Base-by-base conservation (phyloP, 2,888 invertebrate species). In the Conistra vaccinii region DNA sequence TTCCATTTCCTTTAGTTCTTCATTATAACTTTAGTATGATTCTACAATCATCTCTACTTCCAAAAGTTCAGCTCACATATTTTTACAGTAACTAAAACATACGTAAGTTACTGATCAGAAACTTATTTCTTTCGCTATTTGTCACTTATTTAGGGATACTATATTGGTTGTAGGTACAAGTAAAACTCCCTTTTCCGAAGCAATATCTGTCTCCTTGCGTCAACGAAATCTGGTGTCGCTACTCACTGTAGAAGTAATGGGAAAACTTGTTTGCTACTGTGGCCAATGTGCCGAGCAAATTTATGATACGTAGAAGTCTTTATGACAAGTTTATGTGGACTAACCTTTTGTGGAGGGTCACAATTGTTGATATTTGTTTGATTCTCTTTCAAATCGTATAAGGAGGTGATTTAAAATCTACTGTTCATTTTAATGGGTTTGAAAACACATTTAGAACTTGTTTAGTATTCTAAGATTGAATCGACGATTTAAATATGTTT, bases 181-280 rank as follows among this genome's bases (percentile, higher is more conserved):
- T 78, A 48, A 63, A 76, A 68, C 51, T 74, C 55, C 73, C 39
- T 63, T 48, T 78, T 57, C 61, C 42, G 26, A 57, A 68, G 70
- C 39, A 81, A 81, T 85, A 81, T 83, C 70, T 76, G 73, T 87
- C 81, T 81, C 71, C 66, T 65, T 60, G 75, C 79, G 80, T 81
- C 84, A 81, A 80, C 75, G 71, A 87, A 87, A 88, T 83, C 88
- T 88, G 88, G 76, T 85, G 72, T 83, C 81, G 79, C 87, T 84
- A 85, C 69, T 84, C 73, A 61, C 69, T 65, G 88, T 85, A 90
- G 90, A 91, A 94, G 91, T 94, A 92, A 94, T 94, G 92, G 92
- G 92, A 89, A 93, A 95, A 95, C 92, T 94, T 94, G 92, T 94
- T 93, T 91, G 82, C 87, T 84, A 89, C 89, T 85, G 87, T 85